Evolutionary conservation across 2,888 invertebrate genomes (phyloP), one percentile per base, ranked within the genome.

Genomic region (Parnassius smintheus): DNA sequence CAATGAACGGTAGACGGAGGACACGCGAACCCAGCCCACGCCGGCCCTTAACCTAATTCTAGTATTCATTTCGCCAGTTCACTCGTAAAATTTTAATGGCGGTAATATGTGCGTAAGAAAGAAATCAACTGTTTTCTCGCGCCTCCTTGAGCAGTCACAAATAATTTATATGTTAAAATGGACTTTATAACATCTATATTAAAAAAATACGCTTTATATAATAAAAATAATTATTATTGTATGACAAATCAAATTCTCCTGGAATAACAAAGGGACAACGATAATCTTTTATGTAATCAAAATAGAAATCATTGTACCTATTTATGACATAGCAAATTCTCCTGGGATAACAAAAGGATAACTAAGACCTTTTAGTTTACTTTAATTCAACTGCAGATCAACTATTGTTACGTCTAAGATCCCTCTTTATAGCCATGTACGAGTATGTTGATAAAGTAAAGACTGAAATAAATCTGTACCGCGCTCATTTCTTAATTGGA

Each of bases 21-120:
- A 82, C 86, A 85, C 84, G 83, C 80, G 76, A 89, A 75, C 78
- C 79, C 69, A 74, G 72, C 80, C 80, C 80, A 76, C 73, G 77
- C 72, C 80, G 77, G 78, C 84, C 81, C 85, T 85, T 89, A 89
- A 89, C 89, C 89, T 85, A 87, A 88, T 90, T 90, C 85, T 76
- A 81, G 81, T 82, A 83, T 89, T 89, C 85, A 89, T 88, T 91
- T 87, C 82, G 80, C 81, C 86, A 87, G 84, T 82, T 88, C 85
- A 86, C 77, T 89, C 86, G 85, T 91, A 87, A 89, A 90, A 88
- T 84, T 88, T 90, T 91, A 91, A 90, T 88, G 82, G 84, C 71
- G 81, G 81, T 81, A 88, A 84, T 80, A 79, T 78, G 67, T 77
- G 81, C 80, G 77, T 75, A 79, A 77, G 78, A 77, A 76, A 72